Percentiles rank a stretch among this genome's conserved stretches.
Conservation (phyloP, 2,797 vertebrate genomes). For the Uromys caudimaculatus region DNA sequence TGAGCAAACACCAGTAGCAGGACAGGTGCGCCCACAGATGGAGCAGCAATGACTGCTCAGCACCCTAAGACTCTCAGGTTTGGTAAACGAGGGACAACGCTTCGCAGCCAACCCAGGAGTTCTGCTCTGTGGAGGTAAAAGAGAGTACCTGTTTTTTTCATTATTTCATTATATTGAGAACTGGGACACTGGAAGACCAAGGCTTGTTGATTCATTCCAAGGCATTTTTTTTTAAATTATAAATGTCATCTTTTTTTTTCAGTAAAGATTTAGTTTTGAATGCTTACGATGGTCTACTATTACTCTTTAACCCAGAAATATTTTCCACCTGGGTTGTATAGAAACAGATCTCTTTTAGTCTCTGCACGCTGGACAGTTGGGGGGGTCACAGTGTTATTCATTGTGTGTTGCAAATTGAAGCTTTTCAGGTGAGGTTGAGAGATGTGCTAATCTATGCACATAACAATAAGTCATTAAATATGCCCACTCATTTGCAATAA, state of each 20-base stretch:
- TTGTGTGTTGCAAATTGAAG: neutral
- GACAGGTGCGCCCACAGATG: neutral
- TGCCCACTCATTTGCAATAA: neutral
- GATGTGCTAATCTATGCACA: neutral
- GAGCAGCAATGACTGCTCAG: neutral
- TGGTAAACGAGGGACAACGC: neutral
- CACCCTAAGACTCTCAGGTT: fast-evolving
- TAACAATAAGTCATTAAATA: neutral
- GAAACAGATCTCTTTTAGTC: neutral
- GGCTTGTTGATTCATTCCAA: neutral
- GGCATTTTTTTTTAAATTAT: neutral
- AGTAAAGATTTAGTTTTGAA: neutral
- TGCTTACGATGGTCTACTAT: neutral
- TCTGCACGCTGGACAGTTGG: neutral
- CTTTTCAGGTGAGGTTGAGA: neutral
- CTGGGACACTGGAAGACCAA: neutral
- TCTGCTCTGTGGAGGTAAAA: neutral
- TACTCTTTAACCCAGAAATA: neutral
- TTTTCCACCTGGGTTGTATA: neutral
- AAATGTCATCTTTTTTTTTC: neutral
- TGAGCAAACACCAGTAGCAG: neutral
- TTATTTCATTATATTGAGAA: neutral
- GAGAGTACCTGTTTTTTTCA: neutral
- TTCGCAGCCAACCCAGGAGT: neutral
- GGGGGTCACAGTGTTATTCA: neutral